These are phyloP conservation scores for Chunga burmeisteri DNA, from an alignment of 2,113 vertebrate species.

Conservation along the genomic window DNA sequence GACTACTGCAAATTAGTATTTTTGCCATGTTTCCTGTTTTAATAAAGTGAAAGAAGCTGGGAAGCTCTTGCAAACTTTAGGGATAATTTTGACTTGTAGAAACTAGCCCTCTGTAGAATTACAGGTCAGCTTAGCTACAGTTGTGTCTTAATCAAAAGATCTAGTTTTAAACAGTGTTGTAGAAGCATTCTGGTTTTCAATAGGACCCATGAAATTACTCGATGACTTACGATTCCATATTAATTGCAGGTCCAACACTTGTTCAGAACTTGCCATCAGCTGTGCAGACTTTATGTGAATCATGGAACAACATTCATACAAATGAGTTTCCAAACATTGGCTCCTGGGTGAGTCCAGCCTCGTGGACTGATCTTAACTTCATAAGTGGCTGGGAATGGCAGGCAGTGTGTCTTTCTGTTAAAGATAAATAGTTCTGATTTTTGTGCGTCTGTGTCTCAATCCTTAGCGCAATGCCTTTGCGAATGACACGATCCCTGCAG, in stretches of 20 bases:
- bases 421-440: neutral
- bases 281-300: constrained; percentile 91
- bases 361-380: neutral
- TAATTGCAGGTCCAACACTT: constrained; percentile 80
- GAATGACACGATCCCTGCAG: constrained; percentile 94
- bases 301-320: constrained; percentile 94
- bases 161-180: neutral
- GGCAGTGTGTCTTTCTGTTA: neutral
- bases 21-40: neutral
- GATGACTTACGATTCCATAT: neutral
- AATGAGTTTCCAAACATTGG: constrained; percentile 98
- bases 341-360: constrained; percentile 86
- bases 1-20: neutral
- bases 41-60: neutral
- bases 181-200: neutral
- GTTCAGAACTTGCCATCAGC: constrained; percentile 92
- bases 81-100: neutral
- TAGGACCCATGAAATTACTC: neutral
- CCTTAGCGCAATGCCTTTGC: constrained; percentile 94
- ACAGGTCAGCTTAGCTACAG: neutral
- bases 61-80: neutral
- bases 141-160: neutral
- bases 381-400: neutral
- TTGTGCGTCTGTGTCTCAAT: neutral
- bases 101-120: neutral